Percentiles rank a stretch among this genome's conserved stretches.
Conservation (phyloP, 2,888 invertebrate species). For the Acronicta leporina region DNA sequence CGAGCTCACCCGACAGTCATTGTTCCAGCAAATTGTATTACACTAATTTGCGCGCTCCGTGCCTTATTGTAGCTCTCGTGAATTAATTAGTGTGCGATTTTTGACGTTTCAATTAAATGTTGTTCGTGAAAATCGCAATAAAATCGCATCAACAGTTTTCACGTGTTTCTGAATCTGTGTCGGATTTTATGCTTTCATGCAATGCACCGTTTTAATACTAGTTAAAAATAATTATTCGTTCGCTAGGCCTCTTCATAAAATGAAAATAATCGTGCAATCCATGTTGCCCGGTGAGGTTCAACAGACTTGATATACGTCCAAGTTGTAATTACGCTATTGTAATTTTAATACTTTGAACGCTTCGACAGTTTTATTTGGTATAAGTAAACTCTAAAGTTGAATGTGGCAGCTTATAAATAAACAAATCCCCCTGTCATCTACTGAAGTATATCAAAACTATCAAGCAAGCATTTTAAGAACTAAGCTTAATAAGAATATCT, state of each 20-base stretch:
- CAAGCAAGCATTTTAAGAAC: not conserved
- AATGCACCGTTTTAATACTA: constrained; percentile 6
- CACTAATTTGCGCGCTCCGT: constrained; percentile 41
- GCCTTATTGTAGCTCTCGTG: constrained; percentile 41
- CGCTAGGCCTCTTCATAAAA: too few relatives aligned
- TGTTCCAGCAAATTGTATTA: constrained; percentile 47
- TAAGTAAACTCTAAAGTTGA: too few relatives aligned
- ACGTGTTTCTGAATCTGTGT: constrained; percentile 20
- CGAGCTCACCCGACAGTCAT: constrained; percentile 39
- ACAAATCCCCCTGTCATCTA: too few relatives aligned
- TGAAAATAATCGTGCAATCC: too few relatives aligned
- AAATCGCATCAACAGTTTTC: constrained; percentile 43
- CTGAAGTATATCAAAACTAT: too few relatives aligned
- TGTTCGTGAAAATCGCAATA: constrained; percentile 26
- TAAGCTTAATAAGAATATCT: constrained; percentile 6
- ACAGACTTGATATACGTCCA: too few relatives aligned
- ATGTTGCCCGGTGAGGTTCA: too few relatives aligned
- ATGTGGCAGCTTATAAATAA: too few relatives aligned
- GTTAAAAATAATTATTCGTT: too few relatives aligned
- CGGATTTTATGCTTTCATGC: constrained; percentile 27
- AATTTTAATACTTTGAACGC: too few relatives aligned
- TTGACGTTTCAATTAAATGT: constrained; percentile 54
- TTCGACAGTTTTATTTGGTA: too few relatives aligned
- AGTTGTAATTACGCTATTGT: too few relatives aligned
- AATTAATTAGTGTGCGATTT: constrained; percentile 51